phyloP scores from a whole-genome alignment of 2,888 invertebrate species.

The Ormyrus labotus region DNA sequence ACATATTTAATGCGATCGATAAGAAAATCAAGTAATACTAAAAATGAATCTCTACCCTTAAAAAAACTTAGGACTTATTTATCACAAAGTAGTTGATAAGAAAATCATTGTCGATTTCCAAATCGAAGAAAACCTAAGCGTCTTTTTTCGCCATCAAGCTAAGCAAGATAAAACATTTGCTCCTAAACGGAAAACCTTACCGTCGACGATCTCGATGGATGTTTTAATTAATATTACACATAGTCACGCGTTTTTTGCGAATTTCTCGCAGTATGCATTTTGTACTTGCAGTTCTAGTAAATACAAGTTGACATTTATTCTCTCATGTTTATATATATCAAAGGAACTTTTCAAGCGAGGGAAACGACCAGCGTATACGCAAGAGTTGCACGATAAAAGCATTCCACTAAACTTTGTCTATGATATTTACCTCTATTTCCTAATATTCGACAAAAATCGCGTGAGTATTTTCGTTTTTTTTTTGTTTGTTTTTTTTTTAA shows the following conservation, averaged over 20 bases:
- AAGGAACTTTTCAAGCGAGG: constrained; percentile 53
- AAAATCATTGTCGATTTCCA: background rate
- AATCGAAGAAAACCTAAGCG: background rate
- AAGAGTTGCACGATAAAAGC: constrained; percentile 41
- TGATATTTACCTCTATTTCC: constrained; percentile 12
- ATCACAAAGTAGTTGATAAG: constrained; percentile 44
- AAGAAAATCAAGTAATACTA: constrained; percentile 2
- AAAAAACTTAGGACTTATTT: constrained; percentile 25
- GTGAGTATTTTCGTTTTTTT: constrained; percentile 17
- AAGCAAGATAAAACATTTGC: background rate
- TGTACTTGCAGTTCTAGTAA: constrained; percentile 32
- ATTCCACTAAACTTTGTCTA: constrained; percentile 31
- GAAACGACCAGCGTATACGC: constrained; percentile 48
- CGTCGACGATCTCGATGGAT: background rate
- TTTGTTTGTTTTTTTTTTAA: background rate
- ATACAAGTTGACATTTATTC: constrained; percentile 27
- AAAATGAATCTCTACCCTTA: background rate
- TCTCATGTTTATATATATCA: constrained; percentile 33
- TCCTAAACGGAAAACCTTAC: background rate
- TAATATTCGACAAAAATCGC: constrained; percentile 38
- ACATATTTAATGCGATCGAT: background rate
- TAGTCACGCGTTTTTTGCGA: constrained; percentile 41
- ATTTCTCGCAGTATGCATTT: constrained; percentile 29
- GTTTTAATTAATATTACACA: background rate
- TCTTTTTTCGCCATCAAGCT: too few relatives aligned